These are phyloP conservation scores for Petrolisthes cinctipes DNA, from an alignment of 2,888 invertebrate species.

Conservation along the genomic window DNA sequence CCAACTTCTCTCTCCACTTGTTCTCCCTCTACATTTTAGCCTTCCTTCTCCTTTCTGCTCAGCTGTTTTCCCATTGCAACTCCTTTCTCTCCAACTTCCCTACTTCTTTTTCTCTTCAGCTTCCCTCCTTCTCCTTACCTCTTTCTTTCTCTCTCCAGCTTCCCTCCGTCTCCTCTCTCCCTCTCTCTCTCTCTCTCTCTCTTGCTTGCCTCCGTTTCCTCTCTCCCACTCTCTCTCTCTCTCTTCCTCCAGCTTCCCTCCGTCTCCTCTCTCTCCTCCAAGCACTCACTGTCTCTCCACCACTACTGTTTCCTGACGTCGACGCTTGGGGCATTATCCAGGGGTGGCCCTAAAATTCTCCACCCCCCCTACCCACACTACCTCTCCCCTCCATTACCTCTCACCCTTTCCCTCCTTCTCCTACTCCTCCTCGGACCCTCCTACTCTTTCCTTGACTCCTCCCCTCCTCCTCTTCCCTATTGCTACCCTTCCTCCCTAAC, in stretches of 20 bases:
- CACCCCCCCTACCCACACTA: slow-evolving; percentile 6
- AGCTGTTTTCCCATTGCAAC: too few species aligned
- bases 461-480: neutral
- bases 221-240: too few species aligned
- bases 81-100: neutral
- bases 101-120: neutral
- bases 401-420: slow-evolving; percentile 21
- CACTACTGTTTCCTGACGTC: slow-evolving; percentile 38
- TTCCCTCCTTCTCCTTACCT: too few species aligned
- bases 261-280: slow-evolving; percentile 23
- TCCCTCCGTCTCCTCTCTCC: slow-evolving; percentile 16
- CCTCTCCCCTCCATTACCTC: slow-evolving; percentile 17
- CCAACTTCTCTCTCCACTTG: too few species aligned
- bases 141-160: slow-evolving; percentile 15
- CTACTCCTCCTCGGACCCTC: slow-evolving; percentile 5
- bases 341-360: slow-evolving; percentile 13
- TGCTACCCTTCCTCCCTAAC: neutral
- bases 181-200: slow-evolving; percentile 8
- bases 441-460: neutral
- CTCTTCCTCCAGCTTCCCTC: neutral
- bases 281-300: slow-evolving; percentile 37
- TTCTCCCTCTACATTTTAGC: too few species aligned
- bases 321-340: slow-evolving; percentile 39
- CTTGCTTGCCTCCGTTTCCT: too few species aligned
- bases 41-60: too few species aligned